Conservation (phyloP, 2,888 invertebrate genomes). For the Oligia fasciuncula region DNA sequence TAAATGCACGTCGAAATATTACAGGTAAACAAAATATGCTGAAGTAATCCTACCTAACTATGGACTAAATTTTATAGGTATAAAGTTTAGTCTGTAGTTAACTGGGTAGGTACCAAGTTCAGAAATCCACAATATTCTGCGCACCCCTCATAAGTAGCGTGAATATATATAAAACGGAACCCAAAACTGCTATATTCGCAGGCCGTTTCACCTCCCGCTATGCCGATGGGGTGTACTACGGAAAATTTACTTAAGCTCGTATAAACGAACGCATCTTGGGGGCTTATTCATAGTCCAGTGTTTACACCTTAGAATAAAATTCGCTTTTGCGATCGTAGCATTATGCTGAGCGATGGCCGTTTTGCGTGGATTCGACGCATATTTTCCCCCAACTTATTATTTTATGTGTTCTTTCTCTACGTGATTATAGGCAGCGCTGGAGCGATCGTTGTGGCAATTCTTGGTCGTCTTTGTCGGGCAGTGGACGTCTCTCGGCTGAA, state of each 20-base stretch:
- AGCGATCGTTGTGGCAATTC: not conserved
- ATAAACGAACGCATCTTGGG: conserved; percentile 61
- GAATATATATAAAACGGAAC: conserved; percentile 48
- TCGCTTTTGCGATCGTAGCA: not conserved
- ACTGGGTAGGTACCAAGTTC: conserved; percentile 17
- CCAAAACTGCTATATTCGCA: conserved; percentile 63
- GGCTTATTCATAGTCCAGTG: conserved; percentile 54
- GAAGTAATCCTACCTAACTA: not conserved
- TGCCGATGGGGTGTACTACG: conserved; percentile 60
- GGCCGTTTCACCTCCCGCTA: conserved; percentile 58
- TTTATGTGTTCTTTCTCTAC: not conserved
- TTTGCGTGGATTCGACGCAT: not conserved
- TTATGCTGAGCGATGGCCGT: not conserved
- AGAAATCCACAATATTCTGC: conserved; percentile 32
- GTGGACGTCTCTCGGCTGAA: not conserved
- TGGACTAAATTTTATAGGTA: not conserved
- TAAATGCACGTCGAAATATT: not conserved
- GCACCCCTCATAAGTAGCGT: conserved; percentile 29
- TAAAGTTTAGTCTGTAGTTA: too few species aligned
- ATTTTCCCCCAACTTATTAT: not conserved
- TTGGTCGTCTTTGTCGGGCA: not conserved
- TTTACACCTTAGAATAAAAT: not conserved
- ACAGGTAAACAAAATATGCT: too few species aligned
- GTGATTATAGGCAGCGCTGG: too few species aligned
- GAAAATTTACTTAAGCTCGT: conserved; percentile 66